phyloP scores from a whole-genome alignment of 2,888 invertebrate species.

The Sphaeridia pumilis region DNA sequence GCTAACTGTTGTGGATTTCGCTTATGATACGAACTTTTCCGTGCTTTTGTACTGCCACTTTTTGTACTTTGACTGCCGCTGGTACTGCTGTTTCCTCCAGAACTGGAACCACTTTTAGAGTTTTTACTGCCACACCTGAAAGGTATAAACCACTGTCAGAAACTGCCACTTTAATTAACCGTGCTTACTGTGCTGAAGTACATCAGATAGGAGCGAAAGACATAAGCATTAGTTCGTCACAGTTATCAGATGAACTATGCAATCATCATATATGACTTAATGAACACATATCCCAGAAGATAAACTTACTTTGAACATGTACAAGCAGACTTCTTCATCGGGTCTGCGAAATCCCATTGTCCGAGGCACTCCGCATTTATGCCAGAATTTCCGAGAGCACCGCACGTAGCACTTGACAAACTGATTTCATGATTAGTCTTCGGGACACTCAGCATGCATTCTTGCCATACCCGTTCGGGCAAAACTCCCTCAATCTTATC shows the following conservation, averaged over 20 bases:
- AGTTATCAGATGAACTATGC: constrained; percentile 6
- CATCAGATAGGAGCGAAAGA: constrained; percentile 14
- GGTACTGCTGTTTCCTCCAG: constrained; percentile 7
- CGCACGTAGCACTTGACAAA: constrained; percentile 25
- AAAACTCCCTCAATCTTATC: constrained; percentile 48
- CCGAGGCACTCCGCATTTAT: constrained; percentile 40
- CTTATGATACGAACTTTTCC: constrained; percentile 34
- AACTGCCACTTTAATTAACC: too few species aligned
- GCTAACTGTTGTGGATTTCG: constrained; percentile 27
- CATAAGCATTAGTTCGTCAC: constrained; percentile 3
- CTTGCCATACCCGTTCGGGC: constrained; percentile 63
- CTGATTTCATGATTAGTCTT: constrained; percentile 19
- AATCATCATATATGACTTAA: too few species aligned
- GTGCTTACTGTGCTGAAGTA: too few species aligned
- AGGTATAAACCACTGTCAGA: too few species aligned
- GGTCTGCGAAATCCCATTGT: constrained; percentile 79
- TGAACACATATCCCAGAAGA: too few species aligned
- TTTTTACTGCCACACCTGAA: too few species aligned
- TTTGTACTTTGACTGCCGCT: constrained; percentile 32
- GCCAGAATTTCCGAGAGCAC: constrained; percentile 37
- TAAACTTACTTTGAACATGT: constrained; percentile 73
- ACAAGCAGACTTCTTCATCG: constrained; percentile 71
- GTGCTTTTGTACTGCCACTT: constrained; percentile 30
- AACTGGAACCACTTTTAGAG: too few species aligned
- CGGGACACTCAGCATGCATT: constrained; percentile 47